A percentile compares a stretch with the other conserved stretches of the same genome.
These are phyloP conservation scores for Mesorhabditis belari DNA, from an alignment of 2,888 invertebrate species.

Conservation along the genomic window DNA sequence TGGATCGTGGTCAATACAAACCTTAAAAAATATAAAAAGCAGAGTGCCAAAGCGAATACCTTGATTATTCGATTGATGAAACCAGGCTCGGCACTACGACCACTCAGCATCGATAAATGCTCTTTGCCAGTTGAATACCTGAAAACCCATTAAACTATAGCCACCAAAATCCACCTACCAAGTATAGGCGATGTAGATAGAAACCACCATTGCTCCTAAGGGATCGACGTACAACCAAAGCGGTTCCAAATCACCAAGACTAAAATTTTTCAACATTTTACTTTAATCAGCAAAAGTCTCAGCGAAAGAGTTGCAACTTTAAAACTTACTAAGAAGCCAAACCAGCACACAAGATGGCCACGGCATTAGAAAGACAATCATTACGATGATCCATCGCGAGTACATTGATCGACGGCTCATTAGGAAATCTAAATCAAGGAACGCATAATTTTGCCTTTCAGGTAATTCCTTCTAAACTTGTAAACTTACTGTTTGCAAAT, in stretches of 20 bases:
- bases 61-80: constrained; percentile 53
- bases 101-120: constrained; percentile 47
- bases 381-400: constrained; percentile 58
- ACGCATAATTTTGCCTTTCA: constrained; percentile 25
- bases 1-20: constrained; percentile 50
- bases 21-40: constrained; percentile 13
- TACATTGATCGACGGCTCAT: constrained; percentile 53
- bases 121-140: constrained; percentile 54
- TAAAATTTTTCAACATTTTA: no score
- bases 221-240: constrained; percentile 57
- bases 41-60: constrained; percentile 8
- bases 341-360: constrained; percentile 56
- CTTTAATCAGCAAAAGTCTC: neutral
- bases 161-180: constrained; percentile 39
- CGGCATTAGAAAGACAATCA: constrained; percentile 57
- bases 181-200: constrained; percentile 56
- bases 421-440: constrained; percentile 33
- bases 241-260: neutral
- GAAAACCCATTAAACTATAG: constrained; percentile 43
- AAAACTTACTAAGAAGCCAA: constrained; percentile 10
- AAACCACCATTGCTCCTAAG: constrained; percentile 57
- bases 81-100: constrained; percentile 48
- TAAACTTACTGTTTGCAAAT: constrained; percentile 41
- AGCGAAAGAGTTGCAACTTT: neutral
- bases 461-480: no score